These are phyloP conservation scores for Tuberolachnus salignus DNA, from an alignment of 2,888 invertebrate genomes.

Conservation along the genomic window DNA sequence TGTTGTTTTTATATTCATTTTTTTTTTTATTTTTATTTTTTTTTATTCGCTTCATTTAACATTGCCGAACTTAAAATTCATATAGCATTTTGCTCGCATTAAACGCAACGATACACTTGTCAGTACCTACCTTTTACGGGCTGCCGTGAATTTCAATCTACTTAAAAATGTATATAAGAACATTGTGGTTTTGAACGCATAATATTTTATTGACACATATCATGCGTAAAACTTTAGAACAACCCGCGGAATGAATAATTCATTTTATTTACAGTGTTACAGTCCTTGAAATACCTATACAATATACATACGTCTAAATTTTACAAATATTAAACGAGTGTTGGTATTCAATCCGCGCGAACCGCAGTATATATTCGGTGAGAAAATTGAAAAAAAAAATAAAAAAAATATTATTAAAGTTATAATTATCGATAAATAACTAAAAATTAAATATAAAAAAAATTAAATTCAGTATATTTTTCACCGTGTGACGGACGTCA, in stretches of 20 bases:
- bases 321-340: no score
- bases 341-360: no score
- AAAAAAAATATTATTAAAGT: no score
- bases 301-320: no score
- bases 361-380: no score
- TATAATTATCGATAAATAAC: no score
- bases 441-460: no score
- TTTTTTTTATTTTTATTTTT: no score
- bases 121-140: background rate
- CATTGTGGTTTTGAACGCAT: slow-evolving; percentile 26
- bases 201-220: slow-evolving; percentile 40
- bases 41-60: background rate
- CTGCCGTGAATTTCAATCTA: slow-evolving; percentile 20
- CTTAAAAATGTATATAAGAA: slow-evolving; percentile 16
- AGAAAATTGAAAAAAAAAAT: no score
- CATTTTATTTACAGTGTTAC: background rate
- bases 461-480: no score
- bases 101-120: background rate
- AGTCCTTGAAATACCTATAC: background rate
- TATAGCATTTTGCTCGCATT: background rate
- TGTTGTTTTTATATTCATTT: no score
- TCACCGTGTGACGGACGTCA: no score
- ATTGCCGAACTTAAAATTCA: slow-evolving; percentile 3
- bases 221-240: slow-evolving; percentile 26
- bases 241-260: slow-evolving; percentile 15